These are phyloP conservation scores for Apotomis betuletana DNA, from an alignment of 2,888 invertebrate genomes.

Conservation along the genomic window DNA sequence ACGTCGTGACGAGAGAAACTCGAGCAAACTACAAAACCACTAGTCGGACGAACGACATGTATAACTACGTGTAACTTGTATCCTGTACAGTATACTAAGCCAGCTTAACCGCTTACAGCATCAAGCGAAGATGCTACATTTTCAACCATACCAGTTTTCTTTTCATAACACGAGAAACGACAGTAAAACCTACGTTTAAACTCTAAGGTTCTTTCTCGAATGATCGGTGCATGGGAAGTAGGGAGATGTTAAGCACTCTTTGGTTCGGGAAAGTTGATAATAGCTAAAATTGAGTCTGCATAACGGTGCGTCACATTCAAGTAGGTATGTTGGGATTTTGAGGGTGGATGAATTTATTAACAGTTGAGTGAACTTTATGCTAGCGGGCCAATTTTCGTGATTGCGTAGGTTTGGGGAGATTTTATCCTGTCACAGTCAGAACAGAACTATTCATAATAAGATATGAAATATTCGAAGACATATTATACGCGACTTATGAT, in stretches of 20 bases:
- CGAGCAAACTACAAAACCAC: constrained; percentile 17
- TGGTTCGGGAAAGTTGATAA: constrained; percentile 34
- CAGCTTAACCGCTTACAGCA: constrained; percentile 35
- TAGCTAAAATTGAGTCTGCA: constrained; percentile 37
- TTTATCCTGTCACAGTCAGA: not conserved
- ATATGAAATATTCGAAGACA: too few species aligned
- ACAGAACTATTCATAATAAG: too few species aligned
- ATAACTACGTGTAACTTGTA: constrained; percentile 15
- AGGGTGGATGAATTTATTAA: constrained; percentile 3
- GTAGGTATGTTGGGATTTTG: constrained; percentile 15
- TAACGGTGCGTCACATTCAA: constrained; percentile 30
- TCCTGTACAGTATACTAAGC: constrained; percentile 26
- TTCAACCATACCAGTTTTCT: constrained; percentile 31
- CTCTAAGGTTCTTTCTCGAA: constrained; percentile 22
- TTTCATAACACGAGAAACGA: constrained; percentile 4
- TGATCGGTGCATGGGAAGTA: constrained; percentile 7
- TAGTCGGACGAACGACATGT: constrained; percentile 8
- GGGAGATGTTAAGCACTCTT: constrained; percentile 36
- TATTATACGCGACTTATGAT: too few species aligned
- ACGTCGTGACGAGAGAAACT: constrained; percentile 40
- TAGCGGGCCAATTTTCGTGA: not conserved
- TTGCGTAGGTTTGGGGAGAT: not conserved
- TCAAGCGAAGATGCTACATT: constrained; percentile 28
- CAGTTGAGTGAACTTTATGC: not conserved
- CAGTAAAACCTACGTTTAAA: constrained; percentile 3